Conservation (phyloP, 2,888 invertebrate species). For the Agriotes lineatus region DNA sequence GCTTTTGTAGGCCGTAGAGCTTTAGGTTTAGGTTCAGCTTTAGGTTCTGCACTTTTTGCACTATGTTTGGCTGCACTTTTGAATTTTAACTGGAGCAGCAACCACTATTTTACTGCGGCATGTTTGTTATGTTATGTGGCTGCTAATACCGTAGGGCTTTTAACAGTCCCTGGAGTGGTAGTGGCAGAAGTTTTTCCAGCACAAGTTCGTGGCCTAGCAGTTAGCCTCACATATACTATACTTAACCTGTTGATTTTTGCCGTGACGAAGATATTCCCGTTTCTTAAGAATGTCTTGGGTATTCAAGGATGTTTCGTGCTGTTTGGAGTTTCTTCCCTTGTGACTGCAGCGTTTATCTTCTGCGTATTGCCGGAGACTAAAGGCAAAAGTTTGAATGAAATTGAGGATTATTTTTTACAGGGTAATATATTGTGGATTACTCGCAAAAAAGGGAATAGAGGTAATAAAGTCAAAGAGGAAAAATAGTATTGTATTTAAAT, state of each 20-base stretch:
- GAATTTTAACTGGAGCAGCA: conserved; percentile 55
- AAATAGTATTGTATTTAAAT: too few species aligned
- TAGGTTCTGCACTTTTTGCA: conserved; percentile 67
- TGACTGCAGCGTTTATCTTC: not conserved
- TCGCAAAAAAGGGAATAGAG: conserved; percentile 61
- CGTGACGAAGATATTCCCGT: conserved; percentile 78
- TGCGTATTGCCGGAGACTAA: conserved; percentile 78
- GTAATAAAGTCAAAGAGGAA: too few species aligned
- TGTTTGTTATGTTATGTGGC: conserved; percentile 78
- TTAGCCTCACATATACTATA: conserved; percentile 79
- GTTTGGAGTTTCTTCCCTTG: conserved; percentile 68
- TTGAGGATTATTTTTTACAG: conserved; percentile 83
- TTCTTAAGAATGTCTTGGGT: conserved; percentile 71
- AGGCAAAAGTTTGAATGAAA: conserved; percentile 77
- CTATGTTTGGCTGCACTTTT: conserved; percentile 58
- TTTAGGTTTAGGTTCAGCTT: conserved; percentile 75
- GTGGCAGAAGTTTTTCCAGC: conserved; percentile 81
- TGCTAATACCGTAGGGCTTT: conserved; percentile 79
- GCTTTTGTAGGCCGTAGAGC: conserved; percentile 75
- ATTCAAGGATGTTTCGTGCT: conserved; percentile 78
- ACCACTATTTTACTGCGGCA: conserved; percentile 63
- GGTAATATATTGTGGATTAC: conserved; percentile 74
- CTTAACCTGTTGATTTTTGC: conserved; percentile 78
- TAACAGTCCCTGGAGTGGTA: conserved; percentile 82
- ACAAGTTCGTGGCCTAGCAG: conserved; percentile 79